Conservation (phyloP, 2,888 invertebrate genomes). For the Trimorus sp. region DNA sequence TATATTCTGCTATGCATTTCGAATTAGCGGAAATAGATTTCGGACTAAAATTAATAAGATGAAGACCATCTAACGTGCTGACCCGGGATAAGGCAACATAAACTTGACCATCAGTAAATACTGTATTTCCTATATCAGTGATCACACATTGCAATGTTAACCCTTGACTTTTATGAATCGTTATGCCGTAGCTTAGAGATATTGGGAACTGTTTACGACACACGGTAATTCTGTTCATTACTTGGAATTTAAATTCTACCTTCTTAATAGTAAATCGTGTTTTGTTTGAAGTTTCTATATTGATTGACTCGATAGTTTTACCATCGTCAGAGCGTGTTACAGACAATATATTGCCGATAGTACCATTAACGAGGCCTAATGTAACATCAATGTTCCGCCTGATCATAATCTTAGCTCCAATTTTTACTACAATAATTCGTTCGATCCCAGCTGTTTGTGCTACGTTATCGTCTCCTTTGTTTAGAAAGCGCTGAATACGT, state of each 20-base stretch:
- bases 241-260: conserved; percentile 16
- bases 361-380: conserved; percentile 20
- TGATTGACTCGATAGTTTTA: conserved; percentile 3
- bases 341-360: conserved; percentile 11
- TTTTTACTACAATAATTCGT: conserved; percentile 19
- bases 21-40: no score
- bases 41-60: no score
- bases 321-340: conserved; percentile 10
- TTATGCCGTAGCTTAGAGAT: conserved; percentile 5
- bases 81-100: no score
- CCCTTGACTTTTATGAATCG: neutral
- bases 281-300: conserved; percentile 3
- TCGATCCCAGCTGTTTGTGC: conserved; percentile 28
- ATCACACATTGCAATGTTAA: no score
- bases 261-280: conserved; percentile 6
- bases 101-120: no score
- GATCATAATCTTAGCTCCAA: conserved; percentile 19
- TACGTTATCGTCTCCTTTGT: conserved; percentile 6
- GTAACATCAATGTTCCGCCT: conserved; percentile 24
- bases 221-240: conserved; percentile 6
- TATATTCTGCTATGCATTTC: no score
- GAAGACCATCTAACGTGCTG: no score
- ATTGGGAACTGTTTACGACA: conserved; percentile 14
- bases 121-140: no score
- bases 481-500: neutral